Evolutionary conservation across 1,140 invertebrate species (phyloP).

Genomic region (Hylaeus anthracinus): DNA sequence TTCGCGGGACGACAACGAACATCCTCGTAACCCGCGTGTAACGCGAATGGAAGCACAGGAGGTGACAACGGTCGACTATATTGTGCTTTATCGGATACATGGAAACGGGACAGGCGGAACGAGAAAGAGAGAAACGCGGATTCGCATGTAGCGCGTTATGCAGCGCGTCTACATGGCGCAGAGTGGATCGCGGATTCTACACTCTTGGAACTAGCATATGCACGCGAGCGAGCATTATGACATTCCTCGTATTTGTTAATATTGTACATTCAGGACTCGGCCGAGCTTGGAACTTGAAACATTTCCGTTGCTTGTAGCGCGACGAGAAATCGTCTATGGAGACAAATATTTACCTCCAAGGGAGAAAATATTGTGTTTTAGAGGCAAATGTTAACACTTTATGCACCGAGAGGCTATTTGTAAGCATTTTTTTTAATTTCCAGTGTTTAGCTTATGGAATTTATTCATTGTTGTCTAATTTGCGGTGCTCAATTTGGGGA

Average conservation of each 20-base stretch:
- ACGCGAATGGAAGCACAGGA: conserved; percentile 1
- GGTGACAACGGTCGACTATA: conserved; percentile 17
- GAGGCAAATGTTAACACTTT: too few species aligned
- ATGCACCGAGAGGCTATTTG: too few species aligned
- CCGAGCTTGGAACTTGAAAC: too few species aligned
- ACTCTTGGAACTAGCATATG: neutral
- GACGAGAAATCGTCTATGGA: too few species aligned
- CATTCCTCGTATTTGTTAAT: neutral
- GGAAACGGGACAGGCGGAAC: neutral
- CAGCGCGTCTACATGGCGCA: neutral
- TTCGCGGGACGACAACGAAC: neutral
- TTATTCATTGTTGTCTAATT: too few species aligned
- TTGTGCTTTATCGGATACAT: conserved; percentile 10
- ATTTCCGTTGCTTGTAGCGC: too few species aligned
- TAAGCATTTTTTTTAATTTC: too few species aligned
- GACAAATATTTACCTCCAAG: too few species aligned
- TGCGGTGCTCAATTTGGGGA: too few species aligned
- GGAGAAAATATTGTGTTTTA: too few species aligned
- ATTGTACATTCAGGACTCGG: too few species aligned
- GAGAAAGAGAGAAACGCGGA: conserved; percentile 23
- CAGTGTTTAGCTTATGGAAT: too few species aligned
- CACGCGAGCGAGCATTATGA: neutral
- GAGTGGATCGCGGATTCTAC: neutral
- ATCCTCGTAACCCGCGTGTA: neutral
- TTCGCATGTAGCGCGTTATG: conserved; percentile 20